A percentile compares a stretch with the other conserved stretches of the same genome.
These are phyloP conservation scores for Tragelaphus eurycerus DNA, from an alignment of 2,797 vertebrate species.

Conservation along the genomic window DNA sequence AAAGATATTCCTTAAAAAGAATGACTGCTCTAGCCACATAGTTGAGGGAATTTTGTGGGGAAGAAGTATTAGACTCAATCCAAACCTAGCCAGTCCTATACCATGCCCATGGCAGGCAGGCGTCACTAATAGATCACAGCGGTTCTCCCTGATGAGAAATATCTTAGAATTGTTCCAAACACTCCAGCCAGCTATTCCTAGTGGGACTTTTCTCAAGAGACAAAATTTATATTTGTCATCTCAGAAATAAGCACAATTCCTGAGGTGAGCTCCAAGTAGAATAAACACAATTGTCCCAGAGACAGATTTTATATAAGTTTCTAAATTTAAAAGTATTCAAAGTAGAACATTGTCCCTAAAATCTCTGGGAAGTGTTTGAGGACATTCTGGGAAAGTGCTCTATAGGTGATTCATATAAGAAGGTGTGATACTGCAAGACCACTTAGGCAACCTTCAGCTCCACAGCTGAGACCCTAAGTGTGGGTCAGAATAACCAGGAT, in stretches of 20 bases:
- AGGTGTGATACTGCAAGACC: neutral
- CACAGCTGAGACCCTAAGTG: neutral
- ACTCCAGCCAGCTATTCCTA: neutral
- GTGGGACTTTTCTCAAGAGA: slow-evolving; percentile 13
- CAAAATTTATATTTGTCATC: neutral
- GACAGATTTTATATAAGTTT: neutral
- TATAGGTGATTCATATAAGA: neutral
- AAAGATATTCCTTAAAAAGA: neutral
- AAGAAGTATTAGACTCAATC: neutral
- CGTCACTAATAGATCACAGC: neutral
- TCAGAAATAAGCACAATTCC: slow-evolving; percentile 24
- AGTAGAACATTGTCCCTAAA: neutral
- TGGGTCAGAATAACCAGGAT: neutral
- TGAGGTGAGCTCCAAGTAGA: neutral
- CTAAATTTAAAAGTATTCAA: neutral
- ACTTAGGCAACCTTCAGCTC: neutral
- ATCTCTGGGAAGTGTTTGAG: neutral
- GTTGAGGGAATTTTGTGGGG: neutral
- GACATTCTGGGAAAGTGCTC: neutral
- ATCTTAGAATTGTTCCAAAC: neutral
- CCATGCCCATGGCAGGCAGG: neutral
- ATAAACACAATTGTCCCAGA: neutral
- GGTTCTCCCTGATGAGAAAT: neutral
- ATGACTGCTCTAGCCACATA: neutral
- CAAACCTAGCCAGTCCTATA: neutral